Conservation (phyloP, 2,888 invertebrate genomes). For the Coremacera marginata region DNA sequence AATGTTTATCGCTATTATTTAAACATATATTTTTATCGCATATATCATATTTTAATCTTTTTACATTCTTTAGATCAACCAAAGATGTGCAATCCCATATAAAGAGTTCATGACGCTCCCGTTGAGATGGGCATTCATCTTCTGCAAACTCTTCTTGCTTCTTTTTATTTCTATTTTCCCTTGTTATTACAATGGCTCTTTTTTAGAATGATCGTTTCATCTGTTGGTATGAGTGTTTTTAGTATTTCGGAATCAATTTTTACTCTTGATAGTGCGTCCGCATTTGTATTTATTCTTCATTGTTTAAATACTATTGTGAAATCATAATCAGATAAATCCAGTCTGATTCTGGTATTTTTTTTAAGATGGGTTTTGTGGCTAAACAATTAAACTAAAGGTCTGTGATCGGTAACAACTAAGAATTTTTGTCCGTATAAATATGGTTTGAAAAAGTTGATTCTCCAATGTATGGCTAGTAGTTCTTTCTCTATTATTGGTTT, state of each 20-base stretch:
- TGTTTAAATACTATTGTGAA: not conserved
- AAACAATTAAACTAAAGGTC: not conserved
- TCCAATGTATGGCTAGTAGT: not conserved
- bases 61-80: too few species aligned
- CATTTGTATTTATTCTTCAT: too few species aligned
- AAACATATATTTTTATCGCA: too few species aligned
- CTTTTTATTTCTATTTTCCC: too few species aligned
- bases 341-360: not conserved
- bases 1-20: too few species aligned
- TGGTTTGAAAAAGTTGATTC: not conserved
- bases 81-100: too few species aligned
- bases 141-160: too few species aligned
- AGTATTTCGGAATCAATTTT: not conserved
- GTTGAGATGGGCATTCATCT: too few species aligned
- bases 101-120: too few species aligned
- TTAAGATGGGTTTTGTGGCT: not conserved
- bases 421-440: not conserved
- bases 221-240: not conserved
- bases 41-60: too few species aligned
- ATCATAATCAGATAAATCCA: not conserved
- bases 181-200: too few species aligned
- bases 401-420: not conserved
- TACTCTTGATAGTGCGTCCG: not conserved
- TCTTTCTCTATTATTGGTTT: not conserved
- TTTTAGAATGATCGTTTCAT: too few species aligned